Base-by-base conservation (phyloP, 2,113 vertebrate genomes). In the Willisornis vidua region DNA sequence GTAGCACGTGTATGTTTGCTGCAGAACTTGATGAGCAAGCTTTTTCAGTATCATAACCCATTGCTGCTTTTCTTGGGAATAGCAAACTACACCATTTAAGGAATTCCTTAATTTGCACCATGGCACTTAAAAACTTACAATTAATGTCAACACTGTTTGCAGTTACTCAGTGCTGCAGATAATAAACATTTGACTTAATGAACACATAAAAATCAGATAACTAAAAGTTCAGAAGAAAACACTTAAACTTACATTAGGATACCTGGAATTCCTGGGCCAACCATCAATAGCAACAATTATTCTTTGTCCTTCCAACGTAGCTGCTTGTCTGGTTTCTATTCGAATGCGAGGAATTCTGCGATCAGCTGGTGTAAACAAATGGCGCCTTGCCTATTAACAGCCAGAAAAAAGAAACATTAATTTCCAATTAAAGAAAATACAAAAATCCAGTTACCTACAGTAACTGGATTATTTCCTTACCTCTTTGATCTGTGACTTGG, bases 211-310 rank as follows among this genome's bases (percentile, higher is more conserved):
- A 62, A 20, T 35, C 4, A 41, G 35, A 28, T 3, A 78, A 55
- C 45, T 46, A 31, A 18, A 57, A 52, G 18, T 35, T 80, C 33
- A 63, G 26, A 86, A 92, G 15, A 80, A 62, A 79, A 51, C 15
- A 7, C 14, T 35, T 73, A 68, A 93, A 97, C 98, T 98, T 97
- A 99, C 99, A 82, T 99, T 99, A 87, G 99, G 99, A 93, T 99
- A 99, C 97, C 99, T 98, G 66, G 99, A 99, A 97, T 99, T 98
- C 97, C 98, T 99, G 46, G 99, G 99, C 99, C 99, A 99, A 39
- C 99, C 99, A 1, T 99, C 99, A 75, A 99, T 98, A 86, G 99
- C 98, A 95, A 99, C 99, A 95, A 99, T 98, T 95, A 99, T 99
- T 97, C 99, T 99, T 83, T 99, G 99, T 59, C 99, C 99, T 66